phyloP scores from a whole-genome alignment of 2,888 invertebrate species.

The Acanthosoma haemorrhoidale region DNA sequence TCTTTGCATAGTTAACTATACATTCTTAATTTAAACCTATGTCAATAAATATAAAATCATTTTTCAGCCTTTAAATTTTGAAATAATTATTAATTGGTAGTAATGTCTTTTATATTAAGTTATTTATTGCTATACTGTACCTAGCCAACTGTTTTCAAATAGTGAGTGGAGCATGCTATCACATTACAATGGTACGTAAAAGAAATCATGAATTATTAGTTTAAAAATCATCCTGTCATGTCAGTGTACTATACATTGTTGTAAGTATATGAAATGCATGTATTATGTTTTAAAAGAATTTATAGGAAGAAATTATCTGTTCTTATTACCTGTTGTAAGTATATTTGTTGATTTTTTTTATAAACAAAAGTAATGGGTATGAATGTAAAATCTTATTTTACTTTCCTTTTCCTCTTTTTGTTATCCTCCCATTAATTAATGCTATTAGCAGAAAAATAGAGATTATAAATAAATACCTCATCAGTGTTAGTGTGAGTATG shows the following conservation, averaged over 20 bases:
- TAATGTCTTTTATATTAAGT: background rate
- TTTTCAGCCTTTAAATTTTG: no score
- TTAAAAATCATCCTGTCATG: conserved; percentile 2
- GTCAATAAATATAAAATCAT: no score
- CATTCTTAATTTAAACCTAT: no score
- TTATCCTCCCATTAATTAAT: background rate
- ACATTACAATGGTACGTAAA: conserved; percentile 7
- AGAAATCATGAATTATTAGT: background rate
- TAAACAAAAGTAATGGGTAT: background rate
- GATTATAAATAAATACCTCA: background rate
- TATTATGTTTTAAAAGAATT: background rate
- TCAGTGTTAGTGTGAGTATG: background rate
- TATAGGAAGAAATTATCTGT: conserved; percentile 9
- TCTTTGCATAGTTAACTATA: no score
- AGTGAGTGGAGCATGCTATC: background rate
- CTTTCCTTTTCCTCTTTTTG: background rate
- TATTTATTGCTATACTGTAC: background rate
- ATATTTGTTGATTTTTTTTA: background rate
- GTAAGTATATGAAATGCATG: conserved; percentile 11
- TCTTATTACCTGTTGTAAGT: conserved; percentile 8
- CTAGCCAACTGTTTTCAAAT: background rate
- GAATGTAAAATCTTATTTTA: background rate
- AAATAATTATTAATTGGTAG: background rate
- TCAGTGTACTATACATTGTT: conserved; percentile 9
- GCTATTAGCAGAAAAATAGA: background rate